phyloP scores from a whole-genome alignment of 2,797 vertebrate species.

The Helostoma temminkii region DNA sequence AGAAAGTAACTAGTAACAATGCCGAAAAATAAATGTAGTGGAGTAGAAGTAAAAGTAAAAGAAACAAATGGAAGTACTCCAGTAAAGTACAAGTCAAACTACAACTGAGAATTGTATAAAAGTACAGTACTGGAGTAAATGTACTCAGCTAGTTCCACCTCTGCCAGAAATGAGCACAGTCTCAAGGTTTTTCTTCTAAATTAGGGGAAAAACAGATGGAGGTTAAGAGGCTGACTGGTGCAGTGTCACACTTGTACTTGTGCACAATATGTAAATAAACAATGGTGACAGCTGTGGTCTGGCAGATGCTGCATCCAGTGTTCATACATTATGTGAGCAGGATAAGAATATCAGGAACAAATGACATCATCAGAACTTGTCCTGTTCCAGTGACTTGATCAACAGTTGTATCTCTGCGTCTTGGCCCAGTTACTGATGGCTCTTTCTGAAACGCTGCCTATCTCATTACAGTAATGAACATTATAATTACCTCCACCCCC shows the following conservation, averaged over 20 bases:
- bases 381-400: constrained; percentile 81
- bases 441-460: constrained; percentile 81
- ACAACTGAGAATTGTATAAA: no score
- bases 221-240: neutral
- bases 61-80: no score
- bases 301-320: neutral
- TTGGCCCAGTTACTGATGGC: constrained; percentile 78
- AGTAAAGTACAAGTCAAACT: no score
- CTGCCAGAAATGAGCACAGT: no score
- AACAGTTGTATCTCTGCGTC: constrained; percentile 79
- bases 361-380: constrained; percentile 64
- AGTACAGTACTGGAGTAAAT: no score
- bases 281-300: neutral
- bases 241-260: neutral
- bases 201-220: no score
- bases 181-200: no score
- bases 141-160: no score
- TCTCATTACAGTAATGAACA: constrained; percentile 91
- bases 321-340: constrained; percentile 8
- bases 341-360: constrained; percentile 39
- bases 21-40: no score
- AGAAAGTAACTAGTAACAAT: no score
- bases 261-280: no score
- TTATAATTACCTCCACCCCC: constrained; percentile 88
- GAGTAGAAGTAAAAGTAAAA: no score